Evolutionary conservation across 2,113 vertebrate species (phyloP), one percentile per base, ranked within the genome.

Genomic region (Cariama cristata): DNA sequence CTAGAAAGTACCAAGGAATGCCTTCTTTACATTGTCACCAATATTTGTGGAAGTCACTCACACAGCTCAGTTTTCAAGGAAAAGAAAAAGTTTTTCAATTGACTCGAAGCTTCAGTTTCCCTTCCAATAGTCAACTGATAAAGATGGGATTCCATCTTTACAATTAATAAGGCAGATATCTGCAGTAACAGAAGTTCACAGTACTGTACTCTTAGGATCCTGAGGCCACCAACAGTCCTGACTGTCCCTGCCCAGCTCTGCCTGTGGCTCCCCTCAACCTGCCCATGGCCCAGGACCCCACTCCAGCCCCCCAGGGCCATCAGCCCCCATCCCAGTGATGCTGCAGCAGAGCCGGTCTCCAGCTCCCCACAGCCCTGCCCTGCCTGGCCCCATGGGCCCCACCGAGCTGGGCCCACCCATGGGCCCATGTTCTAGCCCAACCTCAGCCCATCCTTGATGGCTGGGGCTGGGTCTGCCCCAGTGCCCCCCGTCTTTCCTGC

Each of bases 211-310:
- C 7, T 38, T 22, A 74, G 13, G 4, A n/a, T 62, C 17, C 38
- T 47, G 47, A 77, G 19, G 27, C 27, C 32, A 60, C 21, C 28
- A 73, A 40, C 26, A 73, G 13, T n/a, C 16, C 14, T 76, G 28
- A 38, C 2, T 35, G 6, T 27, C 24, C 11, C 53, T 38, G 5
- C 6, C 12, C 24, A 74, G 6, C 8, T 81, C 12, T 50, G 14
- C 9, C 21, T 0, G 0, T 60, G 58, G 10, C 3, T 86, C 2
- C 2, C 11, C 3, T 0, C 1, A 35, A 19, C 8, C 33, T 58
- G 13, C 3, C 7, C 12, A 35, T 20, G 32, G 12, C 19, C n/a
- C 45, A 80, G 26, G 14, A 53, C 27, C 8, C 9, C n/a, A 27
- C 45, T 45, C 15, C 22, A 90, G 4, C 6, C 12, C 5, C 13